These are phyloP conservation scores for Chironomus tepperi DNA, from an alignment of 1,140 invertebrate species.

Conservation along the genomic window DNA sequence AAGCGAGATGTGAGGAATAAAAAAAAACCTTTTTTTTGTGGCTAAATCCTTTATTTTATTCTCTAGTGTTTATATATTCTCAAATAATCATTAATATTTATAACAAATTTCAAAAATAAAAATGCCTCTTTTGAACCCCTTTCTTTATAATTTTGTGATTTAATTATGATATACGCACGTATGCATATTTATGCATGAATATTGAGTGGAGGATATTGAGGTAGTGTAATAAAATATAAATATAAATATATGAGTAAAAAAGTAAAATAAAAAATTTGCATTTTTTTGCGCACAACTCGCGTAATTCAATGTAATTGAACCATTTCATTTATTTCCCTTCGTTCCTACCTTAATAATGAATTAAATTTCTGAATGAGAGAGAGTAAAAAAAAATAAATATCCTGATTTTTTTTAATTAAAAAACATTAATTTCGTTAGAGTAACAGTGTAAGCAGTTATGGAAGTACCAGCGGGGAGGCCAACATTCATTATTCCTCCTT, in stretches of 20 bases:
- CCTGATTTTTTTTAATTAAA: slow-evolving; percentile 18
- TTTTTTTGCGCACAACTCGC: not conserved
- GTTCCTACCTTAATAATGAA: too few relatives aligned
- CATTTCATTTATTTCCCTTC: not conserved
- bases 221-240: not conserved
- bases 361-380: not conserved
- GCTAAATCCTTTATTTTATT: not conserved
- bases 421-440: slow-evolving; percentile 16
- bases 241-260: not conserved
- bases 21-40: not conserved
- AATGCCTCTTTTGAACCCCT: not conserved
- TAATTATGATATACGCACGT: not conserved
- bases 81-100: slow-evolving; percentile 12
- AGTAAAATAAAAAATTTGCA: not conserved
- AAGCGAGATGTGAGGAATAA: not conserved
- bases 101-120: not conserved
- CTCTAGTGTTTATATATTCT: not conserved
- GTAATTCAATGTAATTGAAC: not conserved
- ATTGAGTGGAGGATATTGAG: not conserved
- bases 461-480: too few relatives aligned
- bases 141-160: not conserved
- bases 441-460: not conserved
- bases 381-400: not conserved
- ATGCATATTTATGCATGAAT: slow-evolving; percentile 11
- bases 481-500: too few relatives aligned